Evolutionary conservation across 2,888 invertebrate species (phyloP).

Genomic region (Drepana falcataria): DNA sequence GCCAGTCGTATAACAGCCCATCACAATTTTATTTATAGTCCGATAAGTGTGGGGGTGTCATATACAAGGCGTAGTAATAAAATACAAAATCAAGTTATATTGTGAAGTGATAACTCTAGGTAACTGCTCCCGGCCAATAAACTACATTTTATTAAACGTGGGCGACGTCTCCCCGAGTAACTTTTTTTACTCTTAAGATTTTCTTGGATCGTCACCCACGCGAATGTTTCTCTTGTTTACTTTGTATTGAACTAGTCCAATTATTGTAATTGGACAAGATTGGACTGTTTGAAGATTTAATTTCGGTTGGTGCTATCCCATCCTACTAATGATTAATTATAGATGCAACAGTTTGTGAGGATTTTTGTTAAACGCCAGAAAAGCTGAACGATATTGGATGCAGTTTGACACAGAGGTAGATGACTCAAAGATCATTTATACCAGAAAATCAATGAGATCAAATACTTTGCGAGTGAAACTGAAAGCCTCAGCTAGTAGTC

Average conservation of each 20-base stretch:
- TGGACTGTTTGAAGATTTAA: neutral
- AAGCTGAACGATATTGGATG: too few species aligned
- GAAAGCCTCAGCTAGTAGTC: too few species aligned
- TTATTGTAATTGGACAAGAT: neutral
- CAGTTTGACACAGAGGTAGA: too few species aligned
- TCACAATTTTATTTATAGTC: neutral
- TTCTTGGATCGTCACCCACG: conserved; percentile 31
- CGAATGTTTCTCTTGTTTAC: conserved; percentile 3
- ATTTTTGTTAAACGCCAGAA: too few species aligned
- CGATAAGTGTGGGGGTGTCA: neutral
- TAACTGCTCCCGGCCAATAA: conserved; percentile 28
- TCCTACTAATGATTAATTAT: too few species aligned
- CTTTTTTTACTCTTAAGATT: conserved; percentile 28
- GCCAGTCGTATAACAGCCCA: too few species aligned
- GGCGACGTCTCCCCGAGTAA: conserved; percentile 11
- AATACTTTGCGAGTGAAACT: too few species aligned
- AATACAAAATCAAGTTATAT: conserved; percentile 7
- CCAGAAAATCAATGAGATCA: too few species aligned
- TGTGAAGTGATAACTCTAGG: conserved; percentile 12
- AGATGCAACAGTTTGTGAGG: too few species aligned
- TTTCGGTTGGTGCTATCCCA: neutral
- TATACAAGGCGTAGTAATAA: conserved; percentile 3
- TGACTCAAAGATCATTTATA: too few species aligned
- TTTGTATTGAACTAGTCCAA: neutral
- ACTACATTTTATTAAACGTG: conserved; percentile 24